A percentile compares a stretch with the other conserved stretches of the same genome.
Evolutionary conservation across 2,888 invertebrate species (phyloP).

Genomic region (Synergus umbraculus): DNA sequence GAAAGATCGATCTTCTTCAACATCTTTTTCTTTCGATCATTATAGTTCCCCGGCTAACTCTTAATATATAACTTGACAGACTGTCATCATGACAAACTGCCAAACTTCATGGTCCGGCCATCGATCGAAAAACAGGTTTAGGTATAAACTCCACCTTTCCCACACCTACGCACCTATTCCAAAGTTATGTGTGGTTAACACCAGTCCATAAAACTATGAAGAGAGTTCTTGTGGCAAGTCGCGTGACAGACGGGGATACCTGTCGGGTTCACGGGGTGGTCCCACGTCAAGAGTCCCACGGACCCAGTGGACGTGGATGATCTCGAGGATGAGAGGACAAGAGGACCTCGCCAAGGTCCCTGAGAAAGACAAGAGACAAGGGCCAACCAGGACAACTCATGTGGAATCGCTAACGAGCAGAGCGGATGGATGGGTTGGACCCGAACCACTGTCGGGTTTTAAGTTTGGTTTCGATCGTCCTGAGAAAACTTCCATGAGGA

Average conservation of each 20-base stretch:
- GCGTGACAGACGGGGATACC: constrained; percentile 73
- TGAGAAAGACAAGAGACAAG: constrained; percentile 61
- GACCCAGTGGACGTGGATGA: constrained; percentile 50
- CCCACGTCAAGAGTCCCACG: constrained; percentile 65
- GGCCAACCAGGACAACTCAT: constrained; percentile 68
- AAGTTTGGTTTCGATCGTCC: constrained; percentile 51
- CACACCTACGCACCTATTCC: neutral
- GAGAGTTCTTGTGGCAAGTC: constrained; percentile 58
- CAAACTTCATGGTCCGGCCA: neutral
- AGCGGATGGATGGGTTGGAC: constrained; percentile 69
- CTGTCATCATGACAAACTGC: constrained; percentile 4
- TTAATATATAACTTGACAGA: neutral
- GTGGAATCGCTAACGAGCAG: constrained; percentile 73
- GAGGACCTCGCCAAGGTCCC: constrained; percentile 50
- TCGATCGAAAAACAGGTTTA: neutral
- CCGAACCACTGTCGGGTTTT: constrained; percentile 41
- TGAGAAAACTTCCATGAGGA: constrained; percentile 56
- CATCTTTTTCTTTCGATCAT: neutral
- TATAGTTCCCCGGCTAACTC: neutral
- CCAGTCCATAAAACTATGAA: constrained; percentile 2
- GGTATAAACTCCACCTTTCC: neutral
- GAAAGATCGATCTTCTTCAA: neutral
- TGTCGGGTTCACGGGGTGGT: constrained; percentile 74
- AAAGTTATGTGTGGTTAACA: constrained; percentile 6
- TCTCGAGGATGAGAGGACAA: constrained; percentile 50